Conservation (phyloP, 1,140 invertebrate species). For the Drosophila tani region DNA sequence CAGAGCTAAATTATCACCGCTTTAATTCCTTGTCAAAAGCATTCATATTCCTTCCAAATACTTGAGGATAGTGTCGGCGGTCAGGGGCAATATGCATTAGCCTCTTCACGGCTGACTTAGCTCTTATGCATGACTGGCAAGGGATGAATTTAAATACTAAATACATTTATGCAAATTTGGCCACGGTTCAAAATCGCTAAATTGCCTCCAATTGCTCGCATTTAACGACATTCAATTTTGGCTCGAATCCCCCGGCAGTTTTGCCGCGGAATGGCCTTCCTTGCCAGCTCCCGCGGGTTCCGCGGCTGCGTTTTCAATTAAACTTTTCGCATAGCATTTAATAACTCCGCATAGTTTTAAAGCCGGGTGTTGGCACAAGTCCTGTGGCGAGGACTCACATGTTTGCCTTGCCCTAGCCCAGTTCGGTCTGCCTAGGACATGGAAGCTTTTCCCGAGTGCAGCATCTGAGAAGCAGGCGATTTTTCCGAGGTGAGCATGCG, state of each 20-base stretch:
- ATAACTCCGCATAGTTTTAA: slow-evolving; percentile 75
- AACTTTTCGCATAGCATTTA: slow-evolving; percentile 77
- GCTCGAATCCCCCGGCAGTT: background rate
- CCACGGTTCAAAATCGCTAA: slow-evolving; percentile 62
- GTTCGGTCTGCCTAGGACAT: slow-evolving; percentile 16
- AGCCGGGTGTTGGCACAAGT: slow-evolving; percentile 53
- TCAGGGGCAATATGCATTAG: slow-evolving; percentile 4
- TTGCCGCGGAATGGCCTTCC: slow-evolving; percentile 12
- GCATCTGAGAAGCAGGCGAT: background rate
- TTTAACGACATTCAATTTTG: slow-evolving; percentile 66
- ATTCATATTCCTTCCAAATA: background rate
- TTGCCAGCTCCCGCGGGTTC: slow-evolving; percentile 25
- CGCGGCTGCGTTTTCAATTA: slow-evolving; percentile 67
- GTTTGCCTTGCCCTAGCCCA: slow-evolving; percentile 38
- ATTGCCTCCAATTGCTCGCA: slow-evolving; percentile 76
- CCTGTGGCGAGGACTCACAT: slow-evolving; percentile 21
- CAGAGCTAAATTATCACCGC: background rate
- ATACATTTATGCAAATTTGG: slow-evolving; percentile 80
- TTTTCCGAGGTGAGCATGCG: slow-evolving; percentile 54
- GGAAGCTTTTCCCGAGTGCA: slow-evolving; percentile 57
- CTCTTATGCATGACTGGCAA: slow-evolving; percentile 57
- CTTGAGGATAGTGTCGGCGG: background rate
- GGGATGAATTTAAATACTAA: slow-evolving; percentile 74
- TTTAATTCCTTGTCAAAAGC: slow-evolving; percentile 8
- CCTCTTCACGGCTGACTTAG: slow-evolving; percentile 1